Evolutionary conservation across 2,888 invertebrate species (phyloP).

Genomic region (Drosophila kambysellisi): DNA sequence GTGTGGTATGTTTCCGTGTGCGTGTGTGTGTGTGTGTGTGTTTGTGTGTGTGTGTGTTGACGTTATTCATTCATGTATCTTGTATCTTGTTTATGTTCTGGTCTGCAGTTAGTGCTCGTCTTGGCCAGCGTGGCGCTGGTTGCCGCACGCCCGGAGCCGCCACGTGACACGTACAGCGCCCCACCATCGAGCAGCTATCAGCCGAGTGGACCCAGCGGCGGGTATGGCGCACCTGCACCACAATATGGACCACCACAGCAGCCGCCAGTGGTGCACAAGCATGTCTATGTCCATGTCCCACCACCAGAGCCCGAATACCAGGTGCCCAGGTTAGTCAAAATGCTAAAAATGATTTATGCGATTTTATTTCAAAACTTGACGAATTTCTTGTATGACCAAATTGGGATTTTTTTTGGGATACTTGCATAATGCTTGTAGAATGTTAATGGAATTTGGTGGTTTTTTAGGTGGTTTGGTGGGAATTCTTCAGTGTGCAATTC

Average conservation of each 20-base stretch:
- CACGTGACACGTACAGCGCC: conserved; percentile 82
- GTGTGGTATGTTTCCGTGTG: conserved; percentile 79
- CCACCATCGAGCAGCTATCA: conserved; percentile 82
- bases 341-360: not conserved
- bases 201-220: conserved; percentile 85
- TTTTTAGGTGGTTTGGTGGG: conserved; percentile 5
- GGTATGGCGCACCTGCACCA: conserved; percentile 87
- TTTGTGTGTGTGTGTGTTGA: conserved; percentile 16
- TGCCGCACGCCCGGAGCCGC: conserved; percentile 84
- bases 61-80: not conserved
- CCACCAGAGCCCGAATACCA: conserved; percentile 93
- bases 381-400: not conserved
- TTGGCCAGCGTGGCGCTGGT: conserved; percentile 77
- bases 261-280: conserved; percentile 93
- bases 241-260: conserved; percentile 90
- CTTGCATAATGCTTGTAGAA: not conserved
- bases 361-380: not conserved
- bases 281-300: conserved; percentile 96
- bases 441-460: too few species aligned
- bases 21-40: not conserved
- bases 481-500: not conserved
- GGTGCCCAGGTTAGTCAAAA: conserved; percentile 87
- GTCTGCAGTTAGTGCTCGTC: conserved; percentile 78
- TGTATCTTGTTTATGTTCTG: conserved; percentile 18
- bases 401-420: not conserved